These are phyloP conservation scores for Drosophila lacertosa DNA, from an alignment of 1,140 invertebrate genomes.

Conservation along the genomic window DNA sequence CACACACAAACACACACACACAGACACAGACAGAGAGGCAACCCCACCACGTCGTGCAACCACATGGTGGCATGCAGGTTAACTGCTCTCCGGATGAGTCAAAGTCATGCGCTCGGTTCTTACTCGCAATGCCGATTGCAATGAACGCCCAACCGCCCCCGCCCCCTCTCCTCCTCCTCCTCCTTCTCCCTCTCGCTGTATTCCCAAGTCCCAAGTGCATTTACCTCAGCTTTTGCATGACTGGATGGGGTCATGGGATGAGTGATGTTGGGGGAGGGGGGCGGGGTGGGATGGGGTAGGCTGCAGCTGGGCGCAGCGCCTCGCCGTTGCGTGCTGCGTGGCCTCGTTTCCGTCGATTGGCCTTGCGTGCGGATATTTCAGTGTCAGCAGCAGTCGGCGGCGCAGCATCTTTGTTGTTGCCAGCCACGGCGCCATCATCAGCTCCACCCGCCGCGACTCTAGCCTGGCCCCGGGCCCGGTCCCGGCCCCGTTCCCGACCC, in stretches of 20 bases:
- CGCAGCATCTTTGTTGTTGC: constrained; percentile 69
- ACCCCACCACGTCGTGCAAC: background rate
- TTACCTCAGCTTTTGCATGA: constrained; percentile 57
- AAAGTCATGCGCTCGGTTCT: constrained; percentile 56
- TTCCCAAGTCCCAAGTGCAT: constrained; percentile 49
- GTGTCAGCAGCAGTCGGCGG: constrained; percentile 70
- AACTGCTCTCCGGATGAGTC: constrained; percentile 36
- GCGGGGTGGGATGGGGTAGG: constrained; percentile 14
- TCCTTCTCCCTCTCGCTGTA: background rate
- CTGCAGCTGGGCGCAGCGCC: constrained; percentile 31
- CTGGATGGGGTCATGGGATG: too few species aligned
- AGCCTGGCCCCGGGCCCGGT: too few species aligned
- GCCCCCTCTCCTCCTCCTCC: background rate
- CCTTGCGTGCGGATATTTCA: constrained; percentile 68
- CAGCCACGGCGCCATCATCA: background rate
- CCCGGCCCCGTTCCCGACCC: too few species aligned
- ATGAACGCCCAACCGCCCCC: background rate
- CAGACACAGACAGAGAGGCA: constrained; percentile 54
- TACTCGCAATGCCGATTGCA: constrained; percentile 61
- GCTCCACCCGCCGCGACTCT: background rate
- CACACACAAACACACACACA: constrained; percentile 21
- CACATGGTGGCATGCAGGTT: background rate
- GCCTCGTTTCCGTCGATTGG: constrained; percentile 77
- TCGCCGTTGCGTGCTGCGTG: constrained; percentile 63
- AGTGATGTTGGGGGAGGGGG: too few species aligned